Base-by-base conservation (phyloP, 2,113 vertebrate species). In the Dissostichus mawsoni region DNA sequence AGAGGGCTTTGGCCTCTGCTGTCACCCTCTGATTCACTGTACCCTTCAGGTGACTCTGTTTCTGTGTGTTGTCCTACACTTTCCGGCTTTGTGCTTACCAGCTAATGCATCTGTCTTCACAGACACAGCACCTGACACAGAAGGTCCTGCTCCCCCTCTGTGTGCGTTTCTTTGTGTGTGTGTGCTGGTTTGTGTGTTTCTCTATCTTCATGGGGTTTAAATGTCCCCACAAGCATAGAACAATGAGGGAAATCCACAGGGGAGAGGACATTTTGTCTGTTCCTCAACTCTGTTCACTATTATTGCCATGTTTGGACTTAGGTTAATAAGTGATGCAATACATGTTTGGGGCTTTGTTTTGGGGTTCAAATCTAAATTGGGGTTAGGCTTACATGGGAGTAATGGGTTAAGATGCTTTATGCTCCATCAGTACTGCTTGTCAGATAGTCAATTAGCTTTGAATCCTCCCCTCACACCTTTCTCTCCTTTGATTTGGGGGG, bases 21-120 rank as follows among this genome's bases (percentile, higher is more conserved):
- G 87, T 91, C 87, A 75, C 82, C 33, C 33, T 86, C 47, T 86
- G 88, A 91, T 88, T 87, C 88, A 80, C 87, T 85, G 72, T 82
- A 80, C 82, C 90, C 88, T 92, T 91, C 83, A 81, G 85, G 84
- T 82, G 75, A 78, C 74, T 83, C 18, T 85, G 56, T 89, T 80
- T 87, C 45, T 82, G 55, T 79, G 33, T 80, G 57, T 59, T 64
- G 78, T 64, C 70, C 81, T 86, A 61, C 67, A 63, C 48, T 78
- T 74, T 55, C 25, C 78, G 64, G 59, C 65, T 73, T 44, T 70
- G 77, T 64, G 74, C 78, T 84, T 57, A 84, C 57, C 68, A 83
- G 75, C 33, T 29, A 67, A 70, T 66, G 80, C 70, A 79, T 89
- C 57, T 88, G 67, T 89, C 63, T 75, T 74, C 4, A 7, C 48